Conservation (phyloP, 53 echinoderm and acorn worm genomes). For the Henricia sp. region DNA sequence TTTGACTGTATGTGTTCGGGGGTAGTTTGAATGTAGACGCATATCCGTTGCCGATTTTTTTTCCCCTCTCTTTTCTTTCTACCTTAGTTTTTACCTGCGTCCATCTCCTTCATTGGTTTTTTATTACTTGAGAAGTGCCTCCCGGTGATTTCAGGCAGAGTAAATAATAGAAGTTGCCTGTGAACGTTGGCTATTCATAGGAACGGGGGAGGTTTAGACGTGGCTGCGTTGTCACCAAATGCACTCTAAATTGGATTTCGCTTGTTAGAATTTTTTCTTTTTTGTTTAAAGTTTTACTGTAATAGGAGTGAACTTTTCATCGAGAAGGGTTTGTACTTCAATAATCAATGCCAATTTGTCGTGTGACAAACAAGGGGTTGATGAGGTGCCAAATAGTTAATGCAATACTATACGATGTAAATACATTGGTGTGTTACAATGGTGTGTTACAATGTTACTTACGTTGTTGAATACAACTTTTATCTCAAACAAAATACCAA, state of each 20-base stretch:
- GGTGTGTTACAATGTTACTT: no score
- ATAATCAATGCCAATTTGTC: no score
- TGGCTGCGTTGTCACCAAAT: neutral
- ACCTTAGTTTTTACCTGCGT: neutral
- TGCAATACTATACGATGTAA: no score
- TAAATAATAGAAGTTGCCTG: constrained; percentile 53
- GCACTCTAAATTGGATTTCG: constrained; percentile 31
- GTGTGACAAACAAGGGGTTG: no score
- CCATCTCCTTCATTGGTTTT: neutral
- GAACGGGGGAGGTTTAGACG: neutral
- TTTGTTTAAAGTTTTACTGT: neutral
- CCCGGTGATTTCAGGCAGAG: constrained; percentile 28
- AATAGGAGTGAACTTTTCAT: neutral
- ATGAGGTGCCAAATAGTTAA: no score
- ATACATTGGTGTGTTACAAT: no score
- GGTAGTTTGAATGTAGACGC: constrained; percentile 11
- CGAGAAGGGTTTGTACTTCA: no score
- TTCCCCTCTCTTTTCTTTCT: neutral
- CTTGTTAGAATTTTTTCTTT: constrained; percentile 1
- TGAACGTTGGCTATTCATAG: constrained; percentile 42
- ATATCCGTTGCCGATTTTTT: constrained; percentile 6
- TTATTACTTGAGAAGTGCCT: constrained; percentile 12
- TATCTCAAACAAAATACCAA: no score
- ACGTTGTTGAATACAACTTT: no score
- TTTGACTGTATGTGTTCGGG: constrained; percentile 39